Evolutionary conservation across 2,113 vertebrate genomes (phyloP).

Genomic region (Oreochromis tanganicae): DNA sequence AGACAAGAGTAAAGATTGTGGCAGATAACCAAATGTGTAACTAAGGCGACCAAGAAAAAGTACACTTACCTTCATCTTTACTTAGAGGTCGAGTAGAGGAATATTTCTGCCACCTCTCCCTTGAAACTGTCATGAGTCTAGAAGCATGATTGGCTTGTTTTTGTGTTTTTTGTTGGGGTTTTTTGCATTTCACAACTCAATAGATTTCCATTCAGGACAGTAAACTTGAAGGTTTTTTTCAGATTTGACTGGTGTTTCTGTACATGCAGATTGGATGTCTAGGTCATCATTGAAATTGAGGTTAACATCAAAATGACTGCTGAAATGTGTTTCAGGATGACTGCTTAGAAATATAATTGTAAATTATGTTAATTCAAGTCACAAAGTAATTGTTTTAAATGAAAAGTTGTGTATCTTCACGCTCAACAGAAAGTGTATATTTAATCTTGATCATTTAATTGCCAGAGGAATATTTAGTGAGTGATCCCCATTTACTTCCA

Average conservation of each 20-base stretch:
- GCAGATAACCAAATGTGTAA: background rate
- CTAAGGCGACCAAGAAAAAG: background rate
- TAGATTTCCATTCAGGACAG: background rate
- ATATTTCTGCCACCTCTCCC: background rate
- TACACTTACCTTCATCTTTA: background rate
- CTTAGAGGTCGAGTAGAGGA: background rate
- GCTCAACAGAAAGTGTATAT: background rate
- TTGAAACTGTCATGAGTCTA: background rate
- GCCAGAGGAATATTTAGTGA: background rate
- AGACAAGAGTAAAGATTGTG: background rate
- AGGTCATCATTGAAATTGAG: background rate
- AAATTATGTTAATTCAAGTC: background rate
- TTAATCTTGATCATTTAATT: background rate
- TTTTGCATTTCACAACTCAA: background rate
- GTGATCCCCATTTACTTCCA: background rate
- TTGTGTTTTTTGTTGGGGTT: accelerated
- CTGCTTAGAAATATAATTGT: background rate
- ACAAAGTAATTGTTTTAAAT: background rate
- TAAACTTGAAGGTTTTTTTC: background rate
- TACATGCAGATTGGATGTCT: background rate
- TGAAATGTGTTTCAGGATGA: background rate
- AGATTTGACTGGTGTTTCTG: background rate
- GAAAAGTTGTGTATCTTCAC: background rate
- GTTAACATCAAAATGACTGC: background rate
- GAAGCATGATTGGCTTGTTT: background rate